Evolutionary conservation across 2,888 invertebrate species (phyloP).

Genomic region (Drepanosiphum platanoidis): DNA sequence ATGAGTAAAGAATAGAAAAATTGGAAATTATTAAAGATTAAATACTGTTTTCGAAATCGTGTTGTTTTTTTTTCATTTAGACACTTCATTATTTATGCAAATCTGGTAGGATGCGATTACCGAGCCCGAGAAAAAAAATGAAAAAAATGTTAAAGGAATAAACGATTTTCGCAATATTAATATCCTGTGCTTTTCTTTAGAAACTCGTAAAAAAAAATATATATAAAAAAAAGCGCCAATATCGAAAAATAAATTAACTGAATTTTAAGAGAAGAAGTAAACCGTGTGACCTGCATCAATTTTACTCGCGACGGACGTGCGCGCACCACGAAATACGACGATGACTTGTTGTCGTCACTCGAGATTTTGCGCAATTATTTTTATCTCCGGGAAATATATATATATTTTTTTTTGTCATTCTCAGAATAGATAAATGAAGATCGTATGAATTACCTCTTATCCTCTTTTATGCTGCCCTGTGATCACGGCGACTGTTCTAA

Average conservation of each 20-base stretch:
- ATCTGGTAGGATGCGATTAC: slow-evolving; percentile 27
- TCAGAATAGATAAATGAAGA: too few species aligned
- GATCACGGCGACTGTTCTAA: too few species aligned
- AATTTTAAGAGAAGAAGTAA: not conserved
- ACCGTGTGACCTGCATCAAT: not conserved
- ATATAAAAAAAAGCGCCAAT: not conserved
- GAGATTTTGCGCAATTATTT: too few species aligned
- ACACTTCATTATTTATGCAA: slow-evolving; percentile 38
- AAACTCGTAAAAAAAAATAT: not conserved
- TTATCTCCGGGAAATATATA: too few species aligned
- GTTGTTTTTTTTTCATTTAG: not conserved
- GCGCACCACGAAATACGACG: not conserved
- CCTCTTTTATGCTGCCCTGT: too few species aligned
- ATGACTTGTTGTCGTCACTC: too few species aligned
- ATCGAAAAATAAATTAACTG: not conserved
- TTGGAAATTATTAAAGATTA: not conserved
- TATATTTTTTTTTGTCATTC: too few species aligned
- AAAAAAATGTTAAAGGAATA: slow-evolving; percentile 15
- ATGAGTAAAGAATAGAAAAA: not conserved
- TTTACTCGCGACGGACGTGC: not conserved
- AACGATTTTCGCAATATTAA: slow-evolving; percentile 33
- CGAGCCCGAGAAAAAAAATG: not conserved
- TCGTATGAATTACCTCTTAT: too few species aligned
- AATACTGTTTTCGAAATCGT: not conserved
- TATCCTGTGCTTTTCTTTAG: slow-evolving; percentile 12